Conservation (phyloP, 2,113 vertebrate species). For the Corydoras sp. region DNA sequence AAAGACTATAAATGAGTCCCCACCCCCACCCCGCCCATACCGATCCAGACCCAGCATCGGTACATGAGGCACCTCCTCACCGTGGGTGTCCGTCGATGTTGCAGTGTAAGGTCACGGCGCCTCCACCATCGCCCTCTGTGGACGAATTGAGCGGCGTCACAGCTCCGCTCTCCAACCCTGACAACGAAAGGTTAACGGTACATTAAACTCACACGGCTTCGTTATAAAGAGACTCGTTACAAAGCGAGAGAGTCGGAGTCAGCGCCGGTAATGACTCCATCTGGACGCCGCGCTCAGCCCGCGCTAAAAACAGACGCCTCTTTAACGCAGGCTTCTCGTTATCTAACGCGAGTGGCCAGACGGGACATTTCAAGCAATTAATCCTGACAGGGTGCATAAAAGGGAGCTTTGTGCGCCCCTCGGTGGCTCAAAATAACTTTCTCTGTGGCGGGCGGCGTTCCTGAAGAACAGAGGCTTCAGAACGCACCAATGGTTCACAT, state of each 20-base stretch:
- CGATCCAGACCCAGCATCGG: too few species aligned
- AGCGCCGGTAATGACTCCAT: not conserved
- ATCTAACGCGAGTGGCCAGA: constrained; percentile 33
- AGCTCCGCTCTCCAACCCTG: constrained; percentile 77
- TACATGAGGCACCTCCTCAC: too few species aligned
- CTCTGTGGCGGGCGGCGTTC: constrained; percentile 34
- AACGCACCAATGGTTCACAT: constrained; percentile 26
- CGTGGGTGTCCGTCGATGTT: constrained; percentile 77
- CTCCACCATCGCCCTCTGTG: constrained; percentile 68
- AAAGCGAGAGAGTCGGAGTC: too few species aligned
- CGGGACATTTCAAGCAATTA: constrained; percentile 44
- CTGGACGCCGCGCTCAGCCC: constrained; percentile 4
- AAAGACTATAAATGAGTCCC: too few species aligned
- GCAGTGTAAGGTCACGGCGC: constrained; percentile 71
- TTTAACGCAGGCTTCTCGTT: constrained; percentile 38
- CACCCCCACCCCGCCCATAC: too few species aligned
- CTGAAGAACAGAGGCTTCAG: not conserved
- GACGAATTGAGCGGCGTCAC: constrained; percentile 73
- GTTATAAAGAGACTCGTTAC: too few species aligned
- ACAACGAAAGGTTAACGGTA: too few species aligned
- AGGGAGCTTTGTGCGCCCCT: constrained; percentile 37
- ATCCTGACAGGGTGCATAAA: constrained; percentile 46
- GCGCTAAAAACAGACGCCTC: constrained; percentile 20
- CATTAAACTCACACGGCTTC: too few species aligned
- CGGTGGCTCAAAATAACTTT: constrained; percentile 41